These are phyloP conservation scores for Marisa cornuarietis DNA, from an alignment of 1,140 invertebrate species.

Conservation along the genomic window DNA sequence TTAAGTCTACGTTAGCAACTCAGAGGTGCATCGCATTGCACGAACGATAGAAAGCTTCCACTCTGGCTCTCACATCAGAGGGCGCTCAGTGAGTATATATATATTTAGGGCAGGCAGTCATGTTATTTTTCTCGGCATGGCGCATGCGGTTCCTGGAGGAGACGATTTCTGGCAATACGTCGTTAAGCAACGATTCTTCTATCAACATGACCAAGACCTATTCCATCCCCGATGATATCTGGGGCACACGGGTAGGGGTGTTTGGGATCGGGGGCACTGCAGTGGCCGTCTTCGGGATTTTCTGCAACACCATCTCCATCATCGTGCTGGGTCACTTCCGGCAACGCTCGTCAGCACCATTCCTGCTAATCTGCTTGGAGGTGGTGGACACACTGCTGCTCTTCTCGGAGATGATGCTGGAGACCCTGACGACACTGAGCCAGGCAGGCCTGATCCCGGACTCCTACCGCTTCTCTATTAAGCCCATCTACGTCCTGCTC, in stretches of 20 bases:
- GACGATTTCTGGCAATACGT: background rate
- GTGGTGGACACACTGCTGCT: constrained; percentile 31
- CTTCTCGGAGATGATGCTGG: constrained; percentile 30
- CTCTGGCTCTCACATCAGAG: background rate
- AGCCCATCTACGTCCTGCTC: constrained; percentile 21
- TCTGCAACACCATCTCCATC: constrained; percentile 32
- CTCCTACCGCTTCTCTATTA: constrained; percentile 17
- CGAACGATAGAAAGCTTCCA: background rate
- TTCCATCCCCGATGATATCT: constrained; percentile 23
- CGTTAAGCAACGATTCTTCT: background rate
- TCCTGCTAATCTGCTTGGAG: constrained; percentile 30
- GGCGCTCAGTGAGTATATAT: background rate
- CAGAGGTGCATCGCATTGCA: no score
- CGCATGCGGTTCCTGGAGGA: constrained; percentile 9
- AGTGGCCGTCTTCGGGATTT: constrained; percentile 26
- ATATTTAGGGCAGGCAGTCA: background rate
- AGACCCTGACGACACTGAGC: constrained; percentile 23
- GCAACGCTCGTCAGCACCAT: constrained; percentile 28
- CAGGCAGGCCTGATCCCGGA: constrained; percentile 14
- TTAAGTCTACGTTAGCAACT: background rate
- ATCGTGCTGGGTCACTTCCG: constrained; percentile 26
- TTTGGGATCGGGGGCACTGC: constrained; percentile 30
- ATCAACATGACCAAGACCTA: background rate
- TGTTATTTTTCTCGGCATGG: constrained; percentile 16
- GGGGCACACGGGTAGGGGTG: constrained; percentile 21